A percentile compares a stretch with the other conserved stretches of the same genome.
Evolutionary conservation across 2,113 vertebrate genomes (phyloP).

Genomic region (Pogonocichla stellata): DNA sequence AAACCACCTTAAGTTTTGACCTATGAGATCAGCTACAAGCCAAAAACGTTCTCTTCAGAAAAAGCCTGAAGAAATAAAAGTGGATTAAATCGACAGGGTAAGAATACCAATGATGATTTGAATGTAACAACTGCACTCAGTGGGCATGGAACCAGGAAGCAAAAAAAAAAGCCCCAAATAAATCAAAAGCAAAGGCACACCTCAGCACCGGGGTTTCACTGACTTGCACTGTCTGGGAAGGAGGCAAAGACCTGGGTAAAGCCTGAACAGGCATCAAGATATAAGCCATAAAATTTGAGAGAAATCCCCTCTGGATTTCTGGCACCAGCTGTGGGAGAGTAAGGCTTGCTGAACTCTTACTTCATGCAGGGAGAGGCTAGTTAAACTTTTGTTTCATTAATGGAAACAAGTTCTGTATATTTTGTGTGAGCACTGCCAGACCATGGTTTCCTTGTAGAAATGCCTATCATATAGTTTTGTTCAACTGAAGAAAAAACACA

Average conservation of each 20-base stretch:
- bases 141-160: not conserved
- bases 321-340: not conserved
- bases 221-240: not conserved
- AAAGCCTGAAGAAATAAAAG: not conserved
- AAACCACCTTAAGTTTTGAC: not conserved
- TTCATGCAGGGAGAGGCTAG: not conserved
- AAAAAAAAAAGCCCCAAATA: rapidly evolving
- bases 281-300: not conserved
- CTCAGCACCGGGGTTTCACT: not conserved
- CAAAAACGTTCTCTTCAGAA: not conserved
- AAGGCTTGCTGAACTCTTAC: not conserved
- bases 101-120: not conserved
- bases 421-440: not conserved
- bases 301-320: not conserved
- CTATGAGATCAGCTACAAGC: not conserved
- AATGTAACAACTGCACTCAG: not conserved
- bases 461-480: not conserved
- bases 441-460: not conserved
- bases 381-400: not conserved
- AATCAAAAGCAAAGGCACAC: not conserved
- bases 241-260: not conserved
- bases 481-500: not conserved
- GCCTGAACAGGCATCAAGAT: not conserved
- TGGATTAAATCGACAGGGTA: not conserved
- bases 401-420: not conserved